A percentile compares a stretch with the other conserved stretches of the same genome.
These are phyloP conservation scores for Channa argus DNA, from an alignment of 2,113 vertebrate genomes.

Conservation along the genomic window DNA sequence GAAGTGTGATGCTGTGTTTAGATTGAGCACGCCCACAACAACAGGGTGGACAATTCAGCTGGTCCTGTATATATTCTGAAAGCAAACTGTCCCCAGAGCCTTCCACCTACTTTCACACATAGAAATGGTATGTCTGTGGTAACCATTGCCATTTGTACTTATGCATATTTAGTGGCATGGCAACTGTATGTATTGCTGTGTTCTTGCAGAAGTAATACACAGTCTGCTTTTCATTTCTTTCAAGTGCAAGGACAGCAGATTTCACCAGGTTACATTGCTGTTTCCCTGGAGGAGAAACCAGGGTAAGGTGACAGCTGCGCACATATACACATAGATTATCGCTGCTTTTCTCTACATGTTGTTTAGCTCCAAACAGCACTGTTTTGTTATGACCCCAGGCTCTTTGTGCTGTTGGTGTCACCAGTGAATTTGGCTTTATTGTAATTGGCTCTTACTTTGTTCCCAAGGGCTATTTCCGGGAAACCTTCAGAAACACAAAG, in stretches of 20 bases:
- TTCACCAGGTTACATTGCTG: constrained; percentile 55
- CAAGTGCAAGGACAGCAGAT: constrained; percentile 66
- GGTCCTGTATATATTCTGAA: constrained; percentile 40
- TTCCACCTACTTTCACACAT: constrained; percentile 42
- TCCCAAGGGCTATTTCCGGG: constrained; percentile 66
- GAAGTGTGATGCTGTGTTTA: constrained; percentile 28
- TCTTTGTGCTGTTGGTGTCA: neutral
- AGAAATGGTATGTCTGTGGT: constrained; percentile 62
- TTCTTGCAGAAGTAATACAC: constrained; percentile 5
- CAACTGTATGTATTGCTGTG: neutral
- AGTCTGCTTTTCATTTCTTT: constrained; percentile 25
- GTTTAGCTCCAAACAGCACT: neutral
- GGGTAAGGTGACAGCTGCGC: constrained; percentile 54
- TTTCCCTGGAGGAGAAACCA: constrained; percentile 66
- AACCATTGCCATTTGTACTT: neutral
- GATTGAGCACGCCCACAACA: constrained; percentile 52
- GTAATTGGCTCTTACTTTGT: constrained; percentile 22
- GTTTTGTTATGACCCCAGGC: neutral
- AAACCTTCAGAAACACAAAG: constrained; percentile 68
- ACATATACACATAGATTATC: neutral
- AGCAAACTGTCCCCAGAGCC: constrained; percentile 40
- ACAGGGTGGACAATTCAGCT: constrained; percentile 42
- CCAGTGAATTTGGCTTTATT: constrained; percentile 4
- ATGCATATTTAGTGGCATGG: neutral
- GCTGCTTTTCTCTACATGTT: neutral